Evolutionary conservation across 2,113 vertebrate species (phyloP).

Genomic region (Propithecus coquereli): DNA sequence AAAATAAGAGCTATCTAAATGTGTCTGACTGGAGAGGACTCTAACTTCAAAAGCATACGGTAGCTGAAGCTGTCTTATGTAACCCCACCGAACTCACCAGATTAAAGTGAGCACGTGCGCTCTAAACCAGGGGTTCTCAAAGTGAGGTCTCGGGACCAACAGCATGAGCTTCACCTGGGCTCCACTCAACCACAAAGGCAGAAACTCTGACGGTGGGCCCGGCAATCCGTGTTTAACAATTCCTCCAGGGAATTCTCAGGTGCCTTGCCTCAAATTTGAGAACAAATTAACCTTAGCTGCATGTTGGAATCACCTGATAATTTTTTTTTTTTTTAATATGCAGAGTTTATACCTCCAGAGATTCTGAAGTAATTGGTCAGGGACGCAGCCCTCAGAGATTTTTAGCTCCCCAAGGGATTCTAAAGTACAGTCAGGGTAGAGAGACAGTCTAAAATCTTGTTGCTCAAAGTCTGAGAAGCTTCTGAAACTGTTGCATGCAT

Average conservation of each 20-base stretch:
- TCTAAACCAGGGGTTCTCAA: background rate
- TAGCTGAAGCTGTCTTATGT: background rate
- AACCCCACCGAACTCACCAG: background rate
- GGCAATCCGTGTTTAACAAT: background rate
- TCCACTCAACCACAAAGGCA: background rate
- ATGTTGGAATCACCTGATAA: background rate
- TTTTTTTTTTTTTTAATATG: background rate
- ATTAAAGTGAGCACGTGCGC: background rate
- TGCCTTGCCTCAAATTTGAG: background rate
- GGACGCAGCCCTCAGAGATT: background rate
- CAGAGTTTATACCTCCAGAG: background rate
- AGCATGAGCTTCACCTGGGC: accelerated
- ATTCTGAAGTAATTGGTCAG: background rate
- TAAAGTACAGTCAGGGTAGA: background rate
- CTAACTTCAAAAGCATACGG: background rate
- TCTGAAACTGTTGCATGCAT: background rate
- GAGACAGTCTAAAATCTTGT: background rate
- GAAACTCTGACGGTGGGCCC: background rate
- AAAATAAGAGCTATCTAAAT: background rate
- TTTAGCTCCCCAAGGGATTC: background rate
- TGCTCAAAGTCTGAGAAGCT: background rate
- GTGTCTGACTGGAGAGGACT: background rate
- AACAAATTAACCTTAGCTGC: background rate
- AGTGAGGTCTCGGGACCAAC: background rate
- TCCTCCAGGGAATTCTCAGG: background rate